Conservation (phyloP, 2,888 invertebrate genomes). For the Andrena flavipes region DNA sequence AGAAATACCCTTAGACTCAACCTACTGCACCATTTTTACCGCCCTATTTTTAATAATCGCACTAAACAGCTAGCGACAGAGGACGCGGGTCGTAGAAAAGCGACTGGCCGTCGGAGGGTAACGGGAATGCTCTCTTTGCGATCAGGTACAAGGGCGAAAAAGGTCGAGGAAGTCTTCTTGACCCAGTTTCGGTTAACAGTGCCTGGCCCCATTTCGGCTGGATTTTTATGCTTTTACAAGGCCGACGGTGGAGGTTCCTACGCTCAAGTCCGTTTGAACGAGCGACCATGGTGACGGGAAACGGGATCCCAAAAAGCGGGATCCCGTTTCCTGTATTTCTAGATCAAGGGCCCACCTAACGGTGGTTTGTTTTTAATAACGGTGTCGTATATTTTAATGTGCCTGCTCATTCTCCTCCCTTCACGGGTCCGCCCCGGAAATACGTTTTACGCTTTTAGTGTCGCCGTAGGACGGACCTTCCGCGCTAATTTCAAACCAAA, state of each 20-base stretch:
- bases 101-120: not conserved
- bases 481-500: conserved; percentile 82
- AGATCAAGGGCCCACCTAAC: conserved; percentile 69
- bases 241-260: conserved; percentile 16
- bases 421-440: not conserved
- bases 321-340: conserved; percentile 78
- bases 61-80: not conserved
- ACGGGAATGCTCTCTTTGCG: conserved; percentile 43
- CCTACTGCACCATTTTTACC: not conserved
- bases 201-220: conserved; percentile 29
- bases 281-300: conserved; percentile 72
- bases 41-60: conserved; percentile 6
- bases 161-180: conserved; percentile 35
- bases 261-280: conserved; percentile 46
- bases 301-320: conserved; percentile 78
- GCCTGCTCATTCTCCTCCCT: conserved; percentile 65
- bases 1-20: not conserved
- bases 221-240: conserved; percentile 78
- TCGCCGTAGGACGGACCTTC: conserved; percentile 6
- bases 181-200: conserved; percentile 62
- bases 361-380: conserved; percentile 82
- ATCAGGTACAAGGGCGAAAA: conserved; percentile 24
- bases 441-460: conserved; percentile 71
- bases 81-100: not conserved
- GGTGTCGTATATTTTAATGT: conserved; percentile 82